Evolutionary conservation across 2,888 invertebrate genomes (phyloP), one percentile per base, ranked within the genome.

Genomic region (Julus scandinavius): DNA sequence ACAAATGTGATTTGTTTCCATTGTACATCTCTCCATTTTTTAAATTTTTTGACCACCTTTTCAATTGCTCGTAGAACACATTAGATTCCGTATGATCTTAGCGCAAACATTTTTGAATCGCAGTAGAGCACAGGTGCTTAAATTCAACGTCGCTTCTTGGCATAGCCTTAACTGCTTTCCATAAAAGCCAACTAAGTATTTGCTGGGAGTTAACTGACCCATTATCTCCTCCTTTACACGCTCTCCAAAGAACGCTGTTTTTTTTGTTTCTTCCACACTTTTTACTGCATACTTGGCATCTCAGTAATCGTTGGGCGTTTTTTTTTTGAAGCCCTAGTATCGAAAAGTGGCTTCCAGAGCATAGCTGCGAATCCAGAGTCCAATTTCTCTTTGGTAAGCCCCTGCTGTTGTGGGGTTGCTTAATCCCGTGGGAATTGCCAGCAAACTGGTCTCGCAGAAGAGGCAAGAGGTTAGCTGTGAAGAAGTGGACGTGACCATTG

Each of bases 371-470:
- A 15, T 11, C 58, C 15, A 6, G 11, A 6, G 11, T 15, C 58
- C 58, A 58, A 58, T 58, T 58, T 58, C 58, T 11, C 58, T 58
- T 58, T 17, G 58, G 58, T 58, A 58, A 58, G 58, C 58, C 58
- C 29, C 29, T 29, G 29, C 29, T 58, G 58, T 58, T 58, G 58
- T 58, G 58, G 58, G 58, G 58, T 15, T 58, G 58, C 11, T 17
- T 58, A 58, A 58, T 58, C 58, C 58, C 58, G 4, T 13, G 15
- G 58, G 58, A 58, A 58, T 58, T 11, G 58, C 11, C 58, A 15
- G 15, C 17, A 58, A 11, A 58, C 58, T 58, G 58, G 15, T 17
- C 17, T 11, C 29, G 15, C 58, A 29, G 29, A 29, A 29, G 29
- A 29, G 29, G 29, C 29, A 29, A 29, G 29, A 11, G 15, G 58